Percentiles rank a stretch among this genome's conserved stretches.
phyloP scores from a whole-genome alignment of 2,113 vertebrate genomes.

The Aspiorhynchus laticeps region DNA sequence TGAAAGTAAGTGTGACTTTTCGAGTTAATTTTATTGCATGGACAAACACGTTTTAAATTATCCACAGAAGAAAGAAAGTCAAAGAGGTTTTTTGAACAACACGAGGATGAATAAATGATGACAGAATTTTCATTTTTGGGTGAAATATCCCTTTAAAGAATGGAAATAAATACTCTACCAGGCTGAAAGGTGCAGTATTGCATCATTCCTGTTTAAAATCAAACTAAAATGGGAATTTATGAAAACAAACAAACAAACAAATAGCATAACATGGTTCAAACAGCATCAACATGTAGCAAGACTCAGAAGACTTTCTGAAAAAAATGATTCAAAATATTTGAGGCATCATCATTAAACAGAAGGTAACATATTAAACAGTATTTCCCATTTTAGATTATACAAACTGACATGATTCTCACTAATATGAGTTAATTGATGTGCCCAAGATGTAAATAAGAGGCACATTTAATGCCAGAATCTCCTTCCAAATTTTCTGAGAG shows the following conservation, averaged over 20 bases:
- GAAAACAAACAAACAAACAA: background rate
- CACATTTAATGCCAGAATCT: background rate
- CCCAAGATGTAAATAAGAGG: background rate
- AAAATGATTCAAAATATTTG: background rate
- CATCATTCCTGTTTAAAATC: background rate
- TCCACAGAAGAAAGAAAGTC: background rate
- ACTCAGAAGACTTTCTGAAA: background rate
- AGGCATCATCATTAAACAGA: background rate
- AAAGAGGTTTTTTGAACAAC: background rate
- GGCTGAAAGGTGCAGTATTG: background rate
- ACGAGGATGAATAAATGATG: background rate
- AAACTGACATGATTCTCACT: conserved; percentile 10
- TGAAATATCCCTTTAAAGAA: background rate
- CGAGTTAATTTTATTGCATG: background rate
- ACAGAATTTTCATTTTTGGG: background rate
- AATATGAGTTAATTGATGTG: conserved; percentile 38
- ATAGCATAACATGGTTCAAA: background rate
- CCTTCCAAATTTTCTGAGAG: conserved; percentile 1
- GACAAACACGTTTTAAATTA: background rate
- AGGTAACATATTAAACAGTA: conserved; percentile 7
- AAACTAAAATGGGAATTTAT: background rate
- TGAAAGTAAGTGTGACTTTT: background rate
- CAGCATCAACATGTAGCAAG: background rate
- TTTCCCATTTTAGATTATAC: conserved; percentile 12
- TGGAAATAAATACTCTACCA: background rate